Evolutionary conservation across 2,113 vertebrate species (phyloP).

Genomic region (Narcine bancroftii): DNA sequence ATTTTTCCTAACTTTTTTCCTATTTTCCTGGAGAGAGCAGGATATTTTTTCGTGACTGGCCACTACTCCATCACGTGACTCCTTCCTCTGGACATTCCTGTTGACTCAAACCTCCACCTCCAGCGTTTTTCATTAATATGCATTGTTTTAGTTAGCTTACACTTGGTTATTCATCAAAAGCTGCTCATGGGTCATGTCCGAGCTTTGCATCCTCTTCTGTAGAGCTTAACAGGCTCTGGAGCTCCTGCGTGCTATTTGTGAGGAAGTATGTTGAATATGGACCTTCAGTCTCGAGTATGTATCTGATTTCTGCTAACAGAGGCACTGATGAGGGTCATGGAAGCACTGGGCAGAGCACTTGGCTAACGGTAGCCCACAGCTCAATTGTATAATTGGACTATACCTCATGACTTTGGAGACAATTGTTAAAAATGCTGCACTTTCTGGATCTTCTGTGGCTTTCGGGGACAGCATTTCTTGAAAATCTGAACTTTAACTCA

Average conservation of each 20-base stretch:
- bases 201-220: neutral
- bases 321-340: neutral
- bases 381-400: neutral
- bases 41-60: no score
- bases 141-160: neutral
- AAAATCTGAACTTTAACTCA: neutral
- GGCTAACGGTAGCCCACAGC: no score
- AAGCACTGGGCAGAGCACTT: neutral
- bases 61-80: no score
- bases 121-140: constrained; percentile 23
- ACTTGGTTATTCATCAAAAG: neutral
- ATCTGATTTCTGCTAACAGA: neutral
- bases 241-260: neutral
- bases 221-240: neutral
- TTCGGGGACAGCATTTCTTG: neutral
- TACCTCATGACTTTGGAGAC: neutral
- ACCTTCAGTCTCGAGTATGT: no score
- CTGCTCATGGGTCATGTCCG: neutral
- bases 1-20: no score
- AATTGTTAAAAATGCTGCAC: neutral
- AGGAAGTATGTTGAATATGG: neutral
- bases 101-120: neutral
- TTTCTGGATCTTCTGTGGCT: neutral
- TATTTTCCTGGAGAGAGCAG: no score
- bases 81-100: neutral